A percentile compares a stretch with the other conserved stretches of the same genome.
These are phyloP conservation scores for Cydia splendana DNA, from an alignment of 1,140 invertebrate genomes.

Conservation along the genomic window DNA sequence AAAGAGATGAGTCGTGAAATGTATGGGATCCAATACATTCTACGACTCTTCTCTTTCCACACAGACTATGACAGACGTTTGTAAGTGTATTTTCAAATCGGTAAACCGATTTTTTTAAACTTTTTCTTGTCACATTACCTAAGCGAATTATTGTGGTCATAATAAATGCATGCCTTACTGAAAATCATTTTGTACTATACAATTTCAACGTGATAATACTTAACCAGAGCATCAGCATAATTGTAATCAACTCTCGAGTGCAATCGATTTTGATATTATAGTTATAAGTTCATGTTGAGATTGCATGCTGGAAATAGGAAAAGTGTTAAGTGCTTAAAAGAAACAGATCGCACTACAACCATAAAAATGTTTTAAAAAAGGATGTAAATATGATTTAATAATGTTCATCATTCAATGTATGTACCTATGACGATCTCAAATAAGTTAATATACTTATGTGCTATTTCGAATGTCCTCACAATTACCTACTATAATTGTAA, in stretches of 20 bases:
- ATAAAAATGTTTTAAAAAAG: background rate
- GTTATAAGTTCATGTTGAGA: conserved; percentile 37
- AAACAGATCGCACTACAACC: background rate
- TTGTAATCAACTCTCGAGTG: no score
- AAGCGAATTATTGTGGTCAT: background rate
- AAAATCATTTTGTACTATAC: background rate
- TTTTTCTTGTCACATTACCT: background rate
- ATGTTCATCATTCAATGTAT: no score
- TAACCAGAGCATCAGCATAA: no score
- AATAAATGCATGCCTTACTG: background rate
- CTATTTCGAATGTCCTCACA: no score
- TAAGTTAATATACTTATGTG: no score
- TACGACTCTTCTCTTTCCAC: no score
- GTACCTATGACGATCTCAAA: background rate
- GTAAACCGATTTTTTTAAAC: no score
- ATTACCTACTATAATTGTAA: background rate
- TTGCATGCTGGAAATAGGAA: conserved; percentile 40
- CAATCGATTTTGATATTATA: conserved; percentile 12
- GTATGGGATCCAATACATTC: no score
- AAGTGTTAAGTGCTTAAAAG: conserved; percentile 39
- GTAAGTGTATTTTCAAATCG: no score
- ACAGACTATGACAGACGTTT: no score
- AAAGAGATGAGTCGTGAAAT: no score
- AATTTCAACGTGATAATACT: conserved; percentile 35
- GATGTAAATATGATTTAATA: no score